These are phyloP conservation scores for Scaptomyza graminum DNA, from an alignment of 1,140 invertebrate species.

Conservation along the genomic window DNA sequence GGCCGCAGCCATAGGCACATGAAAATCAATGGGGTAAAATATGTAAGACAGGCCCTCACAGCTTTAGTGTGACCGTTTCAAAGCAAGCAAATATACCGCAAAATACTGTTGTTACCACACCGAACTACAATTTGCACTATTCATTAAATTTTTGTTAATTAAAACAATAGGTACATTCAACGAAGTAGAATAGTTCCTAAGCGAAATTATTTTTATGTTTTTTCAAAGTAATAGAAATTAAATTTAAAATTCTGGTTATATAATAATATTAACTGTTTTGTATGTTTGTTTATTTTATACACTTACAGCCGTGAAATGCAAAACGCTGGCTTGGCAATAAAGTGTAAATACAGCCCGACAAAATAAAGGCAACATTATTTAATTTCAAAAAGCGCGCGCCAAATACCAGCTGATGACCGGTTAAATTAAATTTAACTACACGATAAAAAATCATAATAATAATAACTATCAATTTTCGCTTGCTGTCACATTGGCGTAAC, in stretches of 20 bases:
- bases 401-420: constrained; percentile 23
- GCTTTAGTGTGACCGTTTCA: constrained; percentile 53
- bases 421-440: constrained; percentile 49
- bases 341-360: constrained; percentile 30
- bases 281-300: constrained; percentile 4
- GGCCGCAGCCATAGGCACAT: constrained; percentile 21
- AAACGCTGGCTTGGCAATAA: constrained; percentile 29
- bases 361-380: constrained; percentile 7
- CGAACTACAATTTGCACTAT: constrained; percentile 6
- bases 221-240: no score
- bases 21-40: constrained; percentile 60
- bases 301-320: constrained; percentile 39
- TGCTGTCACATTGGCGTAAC: constrained; percentile 36
- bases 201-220: no score
- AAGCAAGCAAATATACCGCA: constrained; percentile 44
- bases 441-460: constrained; percentile 26
- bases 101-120: constrained; percentile 47
- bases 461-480: constrained; percentile 20
- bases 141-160: neutral
- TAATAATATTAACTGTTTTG: neutral
- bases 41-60: constrained; percentile 37
- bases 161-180: neutral
- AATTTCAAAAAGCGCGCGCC: constrained; percentile 23
- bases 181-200: no score
- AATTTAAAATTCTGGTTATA: no score